phyloP scores from a whole-genome alignment of 2,797 vertebrate genomes.

The Pipistrellus nathusii region DNA sequence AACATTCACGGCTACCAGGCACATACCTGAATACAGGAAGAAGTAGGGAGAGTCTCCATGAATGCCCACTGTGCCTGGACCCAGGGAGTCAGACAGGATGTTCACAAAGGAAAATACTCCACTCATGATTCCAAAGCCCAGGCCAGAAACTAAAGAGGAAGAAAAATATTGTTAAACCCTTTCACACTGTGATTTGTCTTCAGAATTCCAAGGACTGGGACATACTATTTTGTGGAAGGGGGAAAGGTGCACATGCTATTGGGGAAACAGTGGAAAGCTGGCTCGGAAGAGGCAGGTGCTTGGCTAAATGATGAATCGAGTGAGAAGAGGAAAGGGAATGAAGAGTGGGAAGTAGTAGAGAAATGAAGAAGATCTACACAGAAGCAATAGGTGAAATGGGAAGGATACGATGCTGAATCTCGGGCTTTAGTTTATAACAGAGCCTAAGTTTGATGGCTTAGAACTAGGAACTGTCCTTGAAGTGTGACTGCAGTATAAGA shows the following conservation, averaged over 20 bases:
- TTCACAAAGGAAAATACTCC: constrained; percentile 94
- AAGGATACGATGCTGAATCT: neutral
- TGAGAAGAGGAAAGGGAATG: neutral
- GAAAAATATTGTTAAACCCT: constrained; percentile 51
- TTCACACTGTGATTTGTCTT: constrained; percentile 5
- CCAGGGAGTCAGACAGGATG: constrained; percentile 92
- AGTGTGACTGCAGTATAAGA: neutral
- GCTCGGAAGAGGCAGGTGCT: neutral
- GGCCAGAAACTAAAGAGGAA: constrained; percentile 89
- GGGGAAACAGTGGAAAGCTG: neutral
- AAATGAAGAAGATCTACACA: neutral
- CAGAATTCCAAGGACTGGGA: neutral
- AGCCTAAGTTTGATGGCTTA: neutral
- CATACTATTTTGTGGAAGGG: neutral
- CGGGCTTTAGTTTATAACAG: neutral
- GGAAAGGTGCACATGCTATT: neutral
- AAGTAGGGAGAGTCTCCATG: constrained; percentile 94
- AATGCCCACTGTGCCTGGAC: constrained; percentile 92
- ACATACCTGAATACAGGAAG: constrained; percentile 92
- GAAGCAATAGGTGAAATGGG: neutral
- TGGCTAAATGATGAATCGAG: neutral
- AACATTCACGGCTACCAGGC: neutral
- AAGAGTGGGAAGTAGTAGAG: neutral
- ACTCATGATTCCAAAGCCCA: constrained; percentile 95
- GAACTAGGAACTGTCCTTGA: neutral